phyloP scores from a whole-genome alignment of 2,113 vertebrate species.

The Siphamia tubifer region DNA sequence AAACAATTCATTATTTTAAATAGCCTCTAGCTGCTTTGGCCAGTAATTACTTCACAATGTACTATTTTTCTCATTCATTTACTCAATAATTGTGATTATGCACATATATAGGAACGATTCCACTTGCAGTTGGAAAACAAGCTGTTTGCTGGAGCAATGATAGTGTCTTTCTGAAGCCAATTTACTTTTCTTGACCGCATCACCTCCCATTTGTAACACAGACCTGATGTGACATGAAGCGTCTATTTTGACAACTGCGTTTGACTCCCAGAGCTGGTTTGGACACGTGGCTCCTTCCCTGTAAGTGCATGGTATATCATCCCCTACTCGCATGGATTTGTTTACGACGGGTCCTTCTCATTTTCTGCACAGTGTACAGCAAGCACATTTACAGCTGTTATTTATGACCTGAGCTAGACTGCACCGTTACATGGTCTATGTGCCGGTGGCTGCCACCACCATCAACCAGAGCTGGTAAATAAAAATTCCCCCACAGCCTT shows the following conservation, averaged over 20 bases:
- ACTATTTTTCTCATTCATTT: conserved; percentile 52
- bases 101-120: conserved; percentile 21
- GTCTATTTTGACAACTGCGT: conserved; percentile 31
- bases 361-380: conserved; percentile 49
- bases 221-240: background rate
- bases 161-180: background rate
- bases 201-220: background rate
- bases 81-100: conserved; percentile 51
- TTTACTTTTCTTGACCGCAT: background rate
- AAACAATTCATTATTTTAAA: conserved; percentile 52
- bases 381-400: conserved; percentile 66
- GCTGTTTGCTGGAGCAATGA: background rate
- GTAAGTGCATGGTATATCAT: conserved; percentile 20
- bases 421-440: conserved; percentile 8
- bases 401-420: conserved; percentile 62
- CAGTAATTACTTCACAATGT: conserved; percentile 53
- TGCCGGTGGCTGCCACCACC: background rate
- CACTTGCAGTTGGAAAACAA: background rate
- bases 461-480: conserved; percentile 28
- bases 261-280: background rate
- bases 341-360: conserved; percentile 41
- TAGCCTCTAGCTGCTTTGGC: conserved; percentile 19
- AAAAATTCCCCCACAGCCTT: conserved; percentile 21
- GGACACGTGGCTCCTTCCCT: background rate
- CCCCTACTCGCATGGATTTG: conserved; percentile 20